phyloP scores from a whole-genome alignment of 2,113 vertebrate genomes.

The Paramormyrops kingsleyae region DNA sequence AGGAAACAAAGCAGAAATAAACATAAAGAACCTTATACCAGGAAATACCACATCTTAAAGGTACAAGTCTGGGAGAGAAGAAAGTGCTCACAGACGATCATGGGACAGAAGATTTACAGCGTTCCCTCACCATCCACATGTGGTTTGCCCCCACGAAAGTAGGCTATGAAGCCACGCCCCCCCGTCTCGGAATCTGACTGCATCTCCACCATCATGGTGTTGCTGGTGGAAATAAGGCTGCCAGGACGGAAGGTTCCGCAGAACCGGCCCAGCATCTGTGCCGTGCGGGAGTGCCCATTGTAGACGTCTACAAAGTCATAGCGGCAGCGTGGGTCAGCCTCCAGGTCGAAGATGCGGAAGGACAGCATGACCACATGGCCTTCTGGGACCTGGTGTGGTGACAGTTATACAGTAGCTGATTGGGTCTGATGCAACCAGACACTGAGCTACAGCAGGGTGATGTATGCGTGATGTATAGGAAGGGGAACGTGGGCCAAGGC shows the following conservation, averaged over 20 bases:
- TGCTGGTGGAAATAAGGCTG: conserved; percentile 72
- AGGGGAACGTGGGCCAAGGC: not conserved
- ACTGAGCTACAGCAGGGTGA: not conserved
- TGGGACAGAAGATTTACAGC: not conserved
- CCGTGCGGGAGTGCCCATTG: conserved; percentile 63
- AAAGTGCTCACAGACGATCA: not conserved
- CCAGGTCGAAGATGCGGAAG: conserved; percentile 82
- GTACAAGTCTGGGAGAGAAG: not conserved
- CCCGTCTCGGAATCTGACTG: conserved; percentile 63
- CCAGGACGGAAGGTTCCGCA: conserved; percentile 84
- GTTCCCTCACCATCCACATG: conserved; percentile 62
- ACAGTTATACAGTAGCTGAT: not conserved
- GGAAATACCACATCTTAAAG: not conserved
- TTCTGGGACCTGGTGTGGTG: conserved; percentile 68
- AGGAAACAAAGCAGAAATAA: conserved; percentile 11
- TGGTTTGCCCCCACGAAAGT: conserved; percentile 71
- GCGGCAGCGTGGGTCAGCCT: conserved; percentile 75
- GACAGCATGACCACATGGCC: conserved; percentile 78
- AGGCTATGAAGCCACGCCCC: conserved; percentile 75
- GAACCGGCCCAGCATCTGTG: conserved; percentile 76
- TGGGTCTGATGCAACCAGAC: not conserved
- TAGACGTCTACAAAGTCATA: conserved; percentile 79
- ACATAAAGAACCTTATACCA: not conserved
- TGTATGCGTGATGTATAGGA: not conserved
- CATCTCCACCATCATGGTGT: conserved; percentile 81